Percentiles rank a stretch among this genome's conserved stretches.
Evolutionary conservation across 2,113 vertebrate species (phyloP).

Genomic region (Proteles cristata): DNA sequence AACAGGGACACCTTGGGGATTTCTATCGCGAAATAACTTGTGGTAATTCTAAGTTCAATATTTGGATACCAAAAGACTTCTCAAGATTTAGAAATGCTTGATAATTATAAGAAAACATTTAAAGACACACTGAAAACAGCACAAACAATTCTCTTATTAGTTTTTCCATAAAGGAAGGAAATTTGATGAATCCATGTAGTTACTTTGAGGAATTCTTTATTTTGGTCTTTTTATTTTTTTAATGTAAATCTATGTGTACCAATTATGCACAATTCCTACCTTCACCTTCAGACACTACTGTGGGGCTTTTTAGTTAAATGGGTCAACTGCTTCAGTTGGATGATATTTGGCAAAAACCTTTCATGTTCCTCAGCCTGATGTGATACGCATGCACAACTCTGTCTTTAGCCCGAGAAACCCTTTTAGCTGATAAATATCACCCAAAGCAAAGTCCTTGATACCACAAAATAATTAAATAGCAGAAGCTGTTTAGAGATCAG

Average conservation of each 20-base stretch:
- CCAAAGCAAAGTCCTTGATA: conserved; percentile 70
- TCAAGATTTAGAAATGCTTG: conserved; percentile 1
- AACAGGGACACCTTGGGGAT: background rate
- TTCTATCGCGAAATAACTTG: background rate
- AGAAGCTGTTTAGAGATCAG: conserved; percentile 82
- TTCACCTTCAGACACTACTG: background rate
- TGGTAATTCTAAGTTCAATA: background rate
- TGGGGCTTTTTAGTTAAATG: background rate
- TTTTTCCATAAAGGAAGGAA: background rate
- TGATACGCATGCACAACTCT: background rate
- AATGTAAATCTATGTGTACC: background rate
- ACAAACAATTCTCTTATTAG: background rate
- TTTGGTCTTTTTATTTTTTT: background rate
- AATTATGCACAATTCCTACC: background rate
- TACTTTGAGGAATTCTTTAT: background rate
- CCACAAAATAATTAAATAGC: conserved; percentile 84
- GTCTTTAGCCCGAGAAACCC: conserved; percentile 51
- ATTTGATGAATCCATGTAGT: background rate
- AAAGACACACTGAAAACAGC: background rate
- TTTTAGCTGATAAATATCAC: conserved; percentile 74
- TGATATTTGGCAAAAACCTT: background rate
- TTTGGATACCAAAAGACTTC: background rate
- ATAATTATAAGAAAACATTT: background rate
- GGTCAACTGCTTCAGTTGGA: conserved; percentile 37
- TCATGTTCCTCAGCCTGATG: background rate